These are phyloP conservation scores for Brachyistius frenatus DNA, from an alignment of 2,113 vertebrate species.

Conservation along the genomic window DNA sequence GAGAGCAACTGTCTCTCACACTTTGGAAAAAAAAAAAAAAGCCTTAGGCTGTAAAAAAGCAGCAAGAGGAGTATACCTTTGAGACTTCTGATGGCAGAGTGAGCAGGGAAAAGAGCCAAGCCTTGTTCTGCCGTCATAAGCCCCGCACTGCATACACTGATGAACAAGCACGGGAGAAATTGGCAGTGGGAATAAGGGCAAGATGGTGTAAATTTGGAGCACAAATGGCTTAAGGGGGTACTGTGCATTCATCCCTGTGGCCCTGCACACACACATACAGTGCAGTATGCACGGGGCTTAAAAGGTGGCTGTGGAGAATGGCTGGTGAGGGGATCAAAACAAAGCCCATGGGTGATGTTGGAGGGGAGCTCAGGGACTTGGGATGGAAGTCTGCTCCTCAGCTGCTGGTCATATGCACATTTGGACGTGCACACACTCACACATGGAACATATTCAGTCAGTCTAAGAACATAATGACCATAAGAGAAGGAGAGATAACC, in stretches of 20 bases:
- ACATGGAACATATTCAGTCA: slow-evolving; percentile 28
- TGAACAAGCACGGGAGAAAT: slow-evolving; percentile 63
- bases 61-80: slow-evolving; percentile 68
- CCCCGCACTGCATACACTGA: slow-evolving; percentile 55
- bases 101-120: slow-evolving; percentile 69
- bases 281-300: slow-evolving; percentile 60
- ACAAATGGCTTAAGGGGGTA: slow-evolving; percentile 73
- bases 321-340: slow-evolving; percentile 77
- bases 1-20: slow-evolving; percentile 52
- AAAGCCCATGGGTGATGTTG: slow-evolving; percentile 77
- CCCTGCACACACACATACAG: slow-evolving; percentile 44
- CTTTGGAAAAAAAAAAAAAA: slow-evolving; percentile 52
- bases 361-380: slow-evolving; percentile 69
- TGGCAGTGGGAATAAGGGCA: slow-evolving; percentile 77
- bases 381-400: slow-evolving; percentile 61
- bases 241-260: slow-evolving; percentile 59
- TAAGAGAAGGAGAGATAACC: slow-evolving; percentile 44
- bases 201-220: slow-evolving; percentile 74
- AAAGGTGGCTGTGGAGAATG: slow-evolving; percentile 63
- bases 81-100: slow-evolving; percentile 71
- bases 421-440: slow-evolving; percentile 27
- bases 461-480: slow-evolving; percentile 53
- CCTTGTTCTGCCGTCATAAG: slow-evolving; percentile 66
- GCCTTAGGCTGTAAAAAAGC: slow-evolving; percentile 68
- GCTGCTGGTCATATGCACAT: slow-evolving; percentile 35